Conservation (phyloP, 2,888 invertebrate genomes). For the Mythimna vitellina region DNA sequence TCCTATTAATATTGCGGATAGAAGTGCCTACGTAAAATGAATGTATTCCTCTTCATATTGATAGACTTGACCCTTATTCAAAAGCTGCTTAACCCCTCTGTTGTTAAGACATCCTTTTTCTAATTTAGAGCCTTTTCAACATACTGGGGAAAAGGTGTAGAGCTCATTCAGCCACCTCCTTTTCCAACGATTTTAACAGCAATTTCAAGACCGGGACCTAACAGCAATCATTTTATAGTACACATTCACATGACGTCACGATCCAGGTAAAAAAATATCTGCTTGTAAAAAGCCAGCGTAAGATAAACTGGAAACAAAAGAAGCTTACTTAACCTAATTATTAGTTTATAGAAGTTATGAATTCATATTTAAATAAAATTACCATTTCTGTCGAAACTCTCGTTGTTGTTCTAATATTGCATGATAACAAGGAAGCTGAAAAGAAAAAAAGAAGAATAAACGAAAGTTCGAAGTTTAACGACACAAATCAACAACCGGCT, state of each 20-base stretch:
- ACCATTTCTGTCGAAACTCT: constrained; percentile 25
- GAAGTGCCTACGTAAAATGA: constrained; percentile 39
- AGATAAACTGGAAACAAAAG: constrained; percentile 11
- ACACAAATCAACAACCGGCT: constrained; percentile 39
- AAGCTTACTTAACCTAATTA: constrained; percentile 15
- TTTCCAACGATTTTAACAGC: constrained; percentile 14
- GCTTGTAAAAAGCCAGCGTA: background rate
- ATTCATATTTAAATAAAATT: constrained; percentile 25
- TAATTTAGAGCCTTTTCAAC: constrained; percentile 7
- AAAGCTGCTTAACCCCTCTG: constrained; percentile 29
- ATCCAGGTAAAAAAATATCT: background rate
- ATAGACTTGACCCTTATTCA: constrained; percentile 34
- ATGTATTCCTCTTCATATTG: constrained; percentile 37
- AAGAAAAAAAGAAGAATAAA: constrained; percentile 27
- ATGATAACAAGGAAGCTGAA: constrained; percentile 10
- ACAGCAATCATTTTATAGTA: background rate
- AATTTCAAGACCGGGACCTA: background rate
- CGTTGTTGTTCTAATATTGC: constrained; percentile 17
- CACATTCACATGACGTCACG: background rate
- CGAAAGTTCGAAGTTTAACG: constrained; percentile 12
- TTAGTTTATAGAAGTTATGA: constrained; percentile 12
- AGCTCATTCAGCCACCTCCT: constrained; percentile 9
- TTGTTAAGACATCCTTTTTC: constrained; percentile 35
- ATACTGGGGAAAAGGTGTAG: constrained; percentile 16
- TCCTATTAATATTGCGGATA: constrained; percentile 21